Evolutionary conservation across 2,888 invertebrate species (phyloP), one percentile per base, ranked within the genome.

Genomic region (Drosophila longiperda): DNA sequence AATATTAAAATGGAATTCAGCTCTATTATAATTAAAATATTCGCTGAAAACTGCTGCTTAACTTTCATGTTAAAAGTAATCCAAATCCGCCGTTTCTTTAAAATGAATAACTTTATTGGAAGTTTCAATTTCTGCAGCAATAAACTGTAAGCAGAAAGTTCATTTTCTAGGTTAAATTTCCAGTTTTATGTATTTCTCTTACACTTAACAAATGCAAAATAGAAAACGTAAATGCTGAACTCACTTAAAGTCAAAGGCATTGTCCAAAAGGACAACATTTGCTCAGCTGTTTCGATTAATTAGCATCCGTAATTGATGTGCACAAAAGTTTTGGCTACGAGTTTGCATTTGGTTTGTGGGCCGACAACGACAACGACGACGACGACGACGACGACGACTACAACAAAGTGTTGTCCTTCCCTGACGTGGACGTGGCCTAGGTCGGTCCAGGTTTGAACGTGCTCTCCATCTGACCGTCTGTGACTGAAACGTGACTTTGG

Each of bases 251-350:
- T 66, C 48, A 38, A 12, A 55, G 32, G 48, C 55, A 38, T 34
- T 64, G 66, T 52, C 57, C 48, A 26, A 63, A 55, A 63, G 59
- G 38, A 48, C n/a, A 45, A 74, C 61, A 29, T 53, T 53, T 62
- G 72, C 73, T 80, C 80, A 79, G 80, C 80, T 88, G 85, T 81
- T 81, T 80, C 89, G 89, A 89, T 90, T 91, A 91, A 91, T 91
- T 91, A 91, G 91, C 91, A 91, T 91, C 80, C 89, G 89, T 91
- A 91, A 91, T 92, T 91, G 92, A 92, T 91, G 91, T 89, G 82
- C 83, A 82, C 78, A 83, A 90, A 92, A 92, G 83, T 86, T 91
- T 87, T 83, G 81, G 75, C 87, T 80, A 77, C 83, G 72, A 87
- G 81, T 78, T 83, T 78, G 55, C 75, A 78, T 79, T 81, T 78